Base-by-base conservation (phyloP, 1,140 invertebrate genomes). In the Ostrea denselamellosa region DNA sequence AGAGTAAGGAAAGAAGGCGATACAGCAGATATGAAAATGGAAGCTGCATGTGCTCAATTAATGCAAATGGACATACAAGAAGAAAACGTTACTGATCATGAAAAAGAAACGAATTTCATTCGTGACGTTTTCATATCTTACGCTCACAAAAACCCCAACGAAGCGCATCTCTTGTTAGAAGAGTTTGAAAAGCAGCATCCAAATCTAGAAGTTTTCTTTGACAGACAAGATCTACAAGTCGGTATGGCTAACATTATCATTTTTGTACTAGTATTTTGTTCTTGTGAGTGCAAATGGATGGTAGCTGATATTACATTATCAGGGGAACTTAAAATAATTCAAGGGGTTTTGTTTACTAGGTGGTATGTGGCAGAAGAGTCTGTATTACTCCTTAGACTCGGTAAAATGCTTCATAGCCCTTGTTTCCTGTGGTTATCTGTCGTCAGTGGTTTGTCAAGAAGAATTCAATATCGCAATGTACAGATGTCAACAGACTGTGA, bases 91-190 rank as follows among this genome's bases (percentile, higher is more conserved):
- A 77, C 9, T 44, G 8, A 8, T 28, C 25, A 3, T 19, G 7
- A 82, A 52, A 19, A 68, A 65, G 25, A 22, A n/a, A 54, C 44
- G 19, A 86, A 65, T 14, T n/a, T 51, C 17, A 85, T 19, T 22
- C 65, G 53, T 83, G 94, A 94, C 89, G 90, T 94, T 10, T 94
- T 94, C 86, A 93, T 94, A 10, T 94, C 94, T 0, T 94, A 94
- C 83, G 93, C 92, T 12, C 94, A 94, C 86, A 91, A 90, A 81
- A 91, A 93, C 52, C 85, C 90, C 0, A 62, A 85, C 9, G 81
- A 90, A 86, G 93, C 93, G 12, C 87, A 92, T 54, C 52, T 84
- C 10, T 81, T 94, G 10, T 83, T 93, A 8, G n/a, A 90, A 0
- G 71, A 71, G 12, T 88, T 94, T 22, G 84, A 88, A 56, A 68